These are phyloP conservation scores for Zelostemma sp. DNA, from an alignment of 1,140 invertebrate species.

Conservation along the genomic window DNA sequence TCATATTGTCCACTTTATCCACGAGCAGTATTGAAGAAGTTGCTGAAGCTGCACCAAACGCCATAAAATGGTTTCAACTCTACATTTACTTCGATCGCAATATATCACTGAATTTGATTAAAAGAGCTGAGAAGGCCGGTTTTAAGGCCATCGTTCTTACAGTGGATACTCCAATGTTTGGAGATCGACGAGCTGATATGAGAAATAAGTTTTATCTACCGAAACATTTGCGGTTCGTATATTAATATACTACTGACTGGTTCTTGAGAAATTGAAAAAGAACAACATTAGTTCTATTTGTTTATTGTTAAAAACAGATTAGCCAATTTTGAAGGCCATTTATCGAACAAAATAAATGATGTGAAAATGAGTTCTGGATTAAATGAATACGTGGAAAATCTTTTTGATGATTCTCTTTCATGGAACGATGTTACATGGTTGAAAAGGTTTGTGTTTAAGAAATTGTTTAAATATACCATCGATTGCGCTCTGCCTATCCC, in stretches of 20 bases:
- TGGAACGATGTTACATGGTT: slow-evolving; percentile 92
- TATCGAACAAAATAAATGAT: slow-evolving; percentile 73
- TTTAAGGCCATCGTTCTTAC: slow-evolving; percentile 92
- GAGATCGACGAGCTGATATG: slow-evolving; percentile 82
- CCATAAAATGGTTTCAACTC: slow-evolving; percentile 90
- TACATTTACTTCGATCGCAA: slow-evolving; percentile 89
- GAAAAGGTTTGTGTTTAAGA: slow-evolving; percentile 72
- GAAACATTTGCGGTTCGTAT: slow-evolving; percentile 77
- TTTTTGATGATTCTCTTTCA: slow-evolving; percentile 84
- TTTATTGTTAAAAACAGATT: slow-evolving; percentile 68
- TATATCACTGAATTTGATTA: slow-evolving; percentile 80
- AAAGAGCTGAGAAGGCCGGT: slow-evolving; percentile 85
- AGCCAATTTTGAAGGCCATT: slow-evolving; percentile 78
- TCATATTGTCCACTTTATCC: slow-evolving; percentile 87
- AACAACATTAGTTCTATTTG: too few species aligned
- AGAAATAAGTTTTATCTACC: slow-evolving; percentile 89
- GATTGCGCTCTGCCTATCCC: too few species aligned
- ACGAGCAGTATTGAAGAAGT: slow-evolving; percentile 93
- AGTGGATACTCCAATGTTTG: slow-evolving; percentile 90
- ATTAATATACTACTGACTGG: not conserved
- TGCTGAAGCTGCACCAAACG: slow-evolving; percentile 79
- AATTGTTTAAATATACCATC: slow-evolving; percentile 7
- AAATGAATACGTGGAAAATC: slow-evolving; percentile 77
- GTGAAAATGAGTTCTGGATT: slow-evolving; percentile 76
- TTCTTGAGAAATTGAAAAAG: slow-evolving; percentile 12